Evolutionary conservation across 2,888 invertebrate genomes (phyloP).

Genomic region (Calliopum simillimum): DNA sequence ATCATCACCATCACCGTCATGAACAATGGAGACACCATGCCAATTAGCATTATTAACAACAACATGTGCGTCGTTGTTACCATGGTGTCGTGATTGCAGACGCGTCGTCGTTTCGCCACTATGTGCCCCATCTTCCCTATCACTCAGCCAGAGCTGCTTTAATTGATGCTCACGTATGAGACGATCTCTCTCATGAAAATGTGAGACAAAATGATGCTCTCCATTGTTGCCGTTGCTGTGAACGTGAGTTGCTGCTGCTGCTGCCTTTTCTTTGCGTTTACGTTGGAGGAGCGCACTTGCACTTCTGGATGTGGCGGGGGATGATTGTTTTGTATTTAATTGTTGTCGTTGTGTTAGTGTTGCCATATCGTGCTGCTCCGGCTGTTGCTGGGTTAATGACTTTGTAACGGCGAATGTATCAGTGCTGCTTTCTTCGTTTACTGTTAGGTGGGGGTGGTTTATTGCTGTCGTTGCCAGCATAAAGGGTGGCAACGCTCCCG

Average conservation of each 20-base stretch:
- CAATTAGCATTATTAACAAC: constrained; percentile 55
- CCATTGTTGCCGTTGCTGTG: constrained; percentile 45
- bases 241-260: constrained; percentile 38
- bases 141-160: constrained; percentile 56
- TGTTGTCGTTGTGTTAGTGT: constrained; percentile 27
- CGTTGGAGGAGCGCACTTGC: neutral
- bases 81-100: constrained; percentile 8
- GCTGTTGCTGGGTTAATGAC: constrained; percentile 57
- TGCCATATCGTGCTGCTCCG: constrained; percentile 6
- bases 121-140: neutral
- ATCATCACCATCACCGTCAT: constrained; percentile 51
- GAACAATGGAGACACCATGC: constrained; percentile 52
- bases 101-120: constrained; percentile 12
- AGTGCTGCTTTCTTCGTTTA: constrained; percentile 33
- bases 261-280: constrained; percentile 40
- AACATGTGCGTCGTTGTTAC: constrained; percentile 19
- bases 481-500: constrained; percentile 36
- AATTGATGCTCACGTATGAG: constrained; percentile 67
- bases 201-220: constrained; percentile 63
- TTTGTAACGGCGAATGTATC: constrained; percentile 46
- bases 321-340: neutral
- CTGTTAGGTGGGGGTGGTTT: constrained; percentile 25
- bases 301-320: constrained; percentile 6
- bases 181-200: constrained; percentile 67
- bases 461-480: constrained; percentile 39